Percentiles rank a stretch among this genome's conserved stretches.
phyloP scores from a whole-genome alignment of 2,113 vertebrate species.

The Dendropsophus ebraccatus region DNA sequence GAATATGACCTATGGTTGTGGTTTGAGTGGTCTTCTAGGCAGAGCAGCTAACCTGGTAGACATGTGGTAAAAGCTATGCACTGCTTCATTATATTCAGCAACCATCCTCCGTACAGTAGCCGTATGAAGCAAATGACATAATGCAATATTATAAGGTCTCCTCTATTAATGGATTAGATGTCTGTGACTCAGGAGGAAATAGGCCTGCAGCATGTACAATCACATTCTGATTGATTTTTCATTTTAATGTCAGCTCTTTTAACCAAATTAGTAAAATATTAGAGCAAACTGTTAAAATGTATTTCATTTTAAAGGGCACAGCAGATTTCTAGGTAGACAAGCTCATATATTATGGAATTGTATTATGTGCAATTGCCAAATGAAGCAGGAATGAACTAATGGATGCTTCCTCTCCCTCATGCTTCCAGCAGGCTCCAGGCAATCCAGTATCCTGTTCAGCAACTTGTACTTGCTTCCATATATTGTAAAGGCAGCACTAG shows the following conservation, averaged over 20 bases:
- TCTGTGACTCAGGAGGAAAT: too few relatives aligned
- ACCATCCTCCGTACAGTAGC: neutral
- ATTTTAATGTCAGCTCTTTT: neutral
- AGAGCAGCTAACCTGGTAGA: neutral
- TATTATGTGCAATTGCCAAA: too few relatives aligned
- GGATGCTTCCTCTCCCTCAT: neutral
- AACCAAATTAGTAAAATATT: neutral
- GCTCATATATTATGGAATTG: neutral
- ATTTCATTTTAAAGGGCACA: neutral
- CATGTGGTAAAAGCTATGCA: neutral
- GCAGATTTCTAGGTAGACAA: neutral
- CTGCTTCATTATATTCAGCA: neutral
- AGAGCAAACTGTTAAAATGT: neutral
- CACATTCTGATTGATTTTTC: neutral
- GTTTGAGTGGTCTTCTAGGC: neutral
- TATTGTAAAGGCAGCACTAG: too few relatives aligned
- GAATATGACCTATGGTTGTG: neutral
- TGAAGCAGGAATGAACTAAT: neutral
- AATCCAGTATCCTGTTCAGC: neutral
- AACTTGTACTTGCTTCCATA: too few relatives aligned
- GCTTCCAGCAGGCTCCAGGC: neutral
- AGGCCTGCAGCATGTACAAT: neutral
- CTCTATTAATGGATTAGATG: neutral
- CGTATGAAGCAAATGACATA: neutral
- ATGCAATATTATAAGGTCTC: neutral